Conservation (phyloP, 2,888 invertebrate species). For the Nemapogon koenigi region DNA sequence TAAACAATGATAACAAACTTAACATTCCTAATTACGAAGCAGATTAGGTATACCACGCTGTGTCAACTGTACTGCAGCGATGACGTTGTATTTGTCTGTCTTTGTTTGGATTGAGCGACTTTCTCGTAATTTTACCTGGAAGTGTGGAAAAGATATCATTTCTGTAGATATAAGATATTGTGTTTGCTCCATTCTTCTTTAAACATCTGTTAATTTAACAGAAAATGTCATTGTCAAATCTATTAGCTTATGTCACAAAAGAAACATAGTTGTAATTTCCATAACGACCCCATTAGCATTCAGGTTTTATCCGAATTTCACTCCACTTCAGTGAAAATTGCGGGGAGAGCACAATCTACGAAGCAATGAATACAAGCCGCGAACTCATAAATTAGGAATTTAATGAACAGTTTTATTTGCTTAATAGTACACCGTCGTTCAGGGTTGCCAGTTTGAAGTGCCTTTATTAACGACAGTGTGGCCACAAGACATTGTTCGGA, state of each 20-base stretch:
- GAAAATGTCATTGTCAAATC: too few relatives aligned
- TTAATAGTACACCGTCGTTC: conserved; percentile 23
- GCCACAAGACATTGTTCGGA: conserved; percentile 33
- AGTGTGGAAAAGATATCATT: conserved; percentile 34
- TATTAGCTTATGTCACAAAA: too few relatives aligned
- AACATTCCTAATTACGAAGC: conserved; percentile 25
- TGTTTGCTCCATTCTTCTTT: too few relatives aligned
- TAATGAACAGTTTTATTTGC: conserved; percentile 30
- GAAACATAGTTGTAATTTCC: too few relatives aligned
- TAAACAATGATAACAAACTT: conserved; percentile 42
- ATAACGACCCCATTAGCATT: too few relatives aligned
- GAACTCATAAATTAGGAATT: conserved; percentile 34
- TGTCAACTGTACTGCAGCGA: conserved; percentile 3
- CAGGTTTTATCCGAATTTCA: too few relatives aligned
- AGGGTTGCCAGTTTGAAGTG: conserved; percentile 18
- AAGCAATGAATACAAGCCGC: conserved; percentile 31
- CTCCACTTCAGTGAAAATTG: too few relatives aligned
- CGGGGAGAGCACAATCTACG: conserved; percentile 30
- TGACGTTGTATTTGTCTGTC: conserved; percentile 36
- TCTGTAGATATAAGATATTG: too few relatives aligned
- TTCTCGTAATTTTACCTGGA: conserved; percentile 31
- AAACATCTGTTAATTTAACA: too few relatives aligned
- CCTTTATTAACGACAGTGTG: conserved; percentile 31
- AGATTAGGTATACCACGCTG: conserved; percentile 4
- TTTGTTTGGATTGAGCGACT: conserved; percentile 34